A percentile compares a stretch with the other conserved stretches of the same genome.
phyloP scores from a whole-genome alignment of 2,113 vertebrate species.

The Hippocampus guttulatus region DNA sequence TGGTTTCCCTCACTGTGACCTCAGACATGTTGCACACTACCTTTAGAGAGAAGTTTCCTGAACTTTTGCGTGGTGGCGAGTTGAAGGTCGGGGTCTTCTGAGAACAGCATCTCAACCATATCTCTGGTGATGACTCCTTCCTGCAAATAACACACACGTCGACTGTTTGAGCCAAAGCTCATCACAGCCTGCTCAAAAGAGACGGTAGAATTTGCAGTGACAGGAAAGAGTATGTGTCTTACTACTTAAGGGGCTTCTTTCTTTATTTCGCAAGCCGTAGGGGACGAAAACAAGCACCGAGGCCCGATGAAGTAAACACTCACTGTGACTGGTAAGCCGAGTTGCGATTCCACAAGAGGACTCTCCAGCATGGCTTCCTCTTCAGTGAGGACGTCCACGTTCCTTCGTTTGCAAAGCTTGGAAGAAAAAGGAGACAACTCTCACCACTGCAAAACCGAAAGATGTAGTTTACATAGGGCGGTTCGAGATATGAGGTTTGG shows the following conservation, averaged over 20 bases:
- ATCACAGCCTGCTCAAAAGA: not conserved
- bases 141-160: conserved; percentile 58
- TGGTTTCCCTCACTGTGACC: not conserved
- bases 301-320: conserved; percentile 43
- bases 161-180: conserved; percentile 1
- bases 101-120: conserved; percentile 98
- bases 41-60: conserved; percentile 97
- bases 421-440: conserved; percentile 6
- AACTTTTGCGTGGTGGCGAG: conserved; percentile 94
- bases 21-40: conserved; percentile 56
- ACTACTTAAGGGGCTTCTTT: not conserved
- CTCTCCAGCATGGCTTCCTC: conserved; percentile 88
- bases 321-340: conserved; percentile 81
- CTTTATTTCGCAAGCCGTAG: not conserved
- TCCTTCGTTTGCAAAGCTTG: conserved; percentile 96
- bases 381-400: conserved; percentile 90
- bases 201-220: not conserved
- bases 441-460: not conserved
- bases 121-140: conserved; percentile 93
- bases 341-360: conserved; percentile 85
- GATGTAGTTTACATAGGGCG: not conserved
- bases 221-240: too few relatives aligned
- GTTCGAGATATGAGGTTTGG: not conserved
- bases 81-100: conserved; percentile 91
- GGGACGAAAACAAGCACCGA: not conserved